Evolutionary conservation across 2,888 invertebrate genomes (phyloP).

Genomic region (Dinocampus coccinellae): DNA sequence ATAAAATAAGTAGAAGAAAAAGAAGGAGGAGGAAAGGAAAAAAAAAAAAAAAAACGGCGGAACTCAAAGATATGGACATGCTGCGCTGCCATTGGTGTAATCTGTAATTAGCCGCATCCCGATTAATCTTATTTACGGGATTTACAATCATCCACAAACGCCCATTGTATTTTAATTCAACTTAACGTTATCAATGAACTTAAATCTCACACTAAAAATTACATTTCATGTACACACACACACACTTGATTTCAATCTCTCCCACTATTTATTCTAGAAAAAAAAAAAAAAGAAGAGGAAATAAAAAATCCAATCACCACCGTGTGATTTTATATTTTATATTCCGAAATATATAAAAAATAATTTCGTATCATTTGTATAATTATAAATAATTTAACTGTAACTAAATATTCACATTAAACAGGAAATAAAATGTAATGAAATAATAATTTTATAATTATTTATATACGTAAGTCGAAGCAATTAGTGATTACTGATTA

Average conservation of each 20-base stretch:
- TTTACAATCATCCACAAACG: slow-evolving; percentile 55
- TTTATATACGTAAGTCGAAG: too few relatives aligned
- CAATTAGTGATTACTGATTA: slow-evolving; percentile 70
- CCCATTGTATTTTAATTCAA: slow-evolving; percentile 68
- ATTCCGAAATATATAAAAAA: too few relatives aligned
- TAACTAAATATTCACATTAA: background rate
- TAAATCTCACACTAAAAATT: slow-evolving; percentile 9
- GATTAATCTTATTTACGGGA: slow-evolving; percentile 69
- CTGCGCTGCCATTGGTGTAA: slow-evolving; percentile 51
- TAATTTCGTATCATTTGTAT: too few relatives aligned
- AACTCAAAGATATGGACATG: background rate
- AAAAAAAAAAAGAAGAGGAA: too few relatives aligned
- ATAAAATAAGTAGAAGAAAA: background rate
- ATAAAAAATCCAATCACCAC: background rate
- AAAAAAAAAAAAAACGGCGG: too few relatives aligned
- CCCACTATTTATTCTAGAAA: background rate
- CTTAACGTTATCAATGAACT: slow-evolving; percentile 15
- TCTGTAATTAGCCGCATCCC: slow-evolving; percentile 68
- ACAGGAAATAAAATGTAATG: too few relatives aligned
- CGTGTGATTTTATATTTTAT: too few relatives aligned
- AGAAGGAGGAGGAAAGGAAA: too few relatives aligned
- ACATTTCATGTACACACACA: slow-evolving; percentile 16
- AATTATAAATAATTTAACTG: background rate
- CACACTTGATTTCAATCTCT: background rate
- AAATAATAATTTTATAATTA: too few relatives aligned